These are phyloP conservation scores for Achlya flavicornis DNA, from an alignment of 2,888 invertebrate species.

Conservation along the genomic window DNA sequence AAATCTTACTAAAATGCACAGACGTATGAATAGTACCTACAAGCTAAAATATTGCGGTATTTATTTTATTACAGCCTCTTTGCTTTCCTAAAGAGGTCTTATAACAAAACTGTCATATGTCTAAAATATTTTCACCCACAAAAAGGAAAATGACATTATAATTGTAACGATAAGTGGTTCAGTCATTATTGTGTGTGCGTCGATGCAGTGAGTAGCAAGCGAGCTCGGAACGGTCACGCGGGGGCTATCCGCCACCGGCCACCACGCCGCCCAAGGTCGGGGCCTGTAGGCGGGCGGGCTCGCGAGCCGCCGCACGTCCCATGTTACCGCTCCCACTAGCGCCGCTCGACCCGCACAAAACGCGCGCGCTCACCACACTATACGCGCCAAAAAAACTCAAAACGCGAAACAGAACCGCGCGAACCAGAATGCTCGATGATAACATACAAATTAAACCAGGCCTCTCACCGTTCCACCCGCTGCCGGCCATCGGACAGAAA, in stretches of 20 bases:
- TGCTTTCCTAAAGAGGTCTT: neutral
- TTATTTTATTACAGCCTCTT: too few species aligned
- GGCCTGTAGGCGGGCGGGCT: conserved; percentile 67
- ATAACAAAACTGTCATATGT: neutral
- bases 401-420: conserved; percentile 67
- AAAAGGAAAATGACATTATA: neutral
- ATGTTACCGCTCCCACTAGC: conserved; percentile 69
- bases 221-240: conserved; percentile 43
- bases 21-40: too few species aligned
- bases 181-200: conserved; percentile 19
- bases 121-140: neutral
- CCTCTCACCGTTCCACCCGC: conserved; percentile 75
- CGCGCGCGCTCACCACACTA: conserved; percentile 75
- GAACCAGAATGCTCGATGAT: conserved; percentile 72
- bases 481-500: conserved; percentile 77
- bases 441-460: conserved; percentile 64
- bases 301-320: conserved; percentile 61
- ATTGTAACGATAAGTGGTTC: neutral
- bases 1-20: too few species aligned
- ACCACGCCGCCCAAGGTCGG: conserved; percentile 64
- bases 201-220: conserved; percentile 44
- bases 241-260: conserved; percentile 19
- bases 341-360: conserved; percentile 68
- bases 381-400: conserved; percentile 76
- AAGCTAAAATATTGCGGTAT: too few species aligned